Percentiles rank a stretch among this genome's conserved stretches.
phyloP scores from a whole-genome alignment of 2,888 invertebrate species.

The Acheta domesticus region DNA sequence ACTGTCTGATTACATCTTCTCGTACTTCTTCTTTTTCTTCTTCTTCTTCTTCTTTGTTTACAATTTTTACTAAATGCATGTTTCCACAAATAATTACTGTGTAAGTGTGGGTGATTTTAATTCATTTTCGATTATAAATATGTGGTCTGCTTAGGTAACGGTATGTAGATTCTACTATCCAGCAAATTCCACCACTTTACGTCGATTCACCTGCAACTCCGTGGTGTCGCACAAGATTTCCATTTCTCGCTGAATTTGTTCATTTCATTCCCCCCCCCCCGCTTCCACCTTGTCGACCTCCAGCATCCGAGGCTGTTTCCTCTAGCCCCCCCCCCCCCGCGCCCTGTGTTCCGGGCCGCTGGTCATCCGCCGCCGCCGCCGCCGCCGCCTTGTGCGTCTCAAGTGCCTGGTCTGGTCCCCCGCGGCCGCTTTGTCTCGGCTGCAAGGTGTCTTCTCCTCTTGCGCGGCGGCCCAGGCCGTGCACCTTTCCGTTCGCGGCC shows the following conservation, averaged over 20 bases:
- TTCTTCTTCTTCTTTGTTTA: no score
- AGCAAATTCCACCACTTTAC: no score
- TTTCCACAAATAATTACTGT: no score
- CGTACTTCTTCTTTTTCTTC: no score
- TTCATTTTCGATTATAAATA: no score
- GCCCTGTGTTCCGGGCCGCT: neutral
- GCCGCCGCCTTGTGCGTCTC: neutral
- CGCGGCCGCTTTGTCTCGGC: neutral
- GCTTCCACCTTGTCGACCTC: neutral
- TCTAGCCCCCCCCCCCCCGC: neutral
- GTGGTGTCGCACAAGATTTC: no score
- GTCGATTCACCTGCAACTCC: no score
- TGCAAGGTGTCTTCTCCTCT: conserved; percentile 18
- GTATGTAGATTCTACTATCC: no score
- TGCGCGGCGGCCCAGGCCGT: neutral
- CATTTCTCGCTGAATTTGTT: neutral
- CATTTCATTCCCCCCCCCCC: neutral
- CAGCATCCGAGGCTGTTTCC: neutral
- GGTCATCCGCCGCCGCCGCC: neutral
- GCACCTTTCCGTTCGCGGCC: neutral
- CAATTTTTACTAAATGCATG: no score
- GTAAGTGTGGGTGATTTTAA: no score
- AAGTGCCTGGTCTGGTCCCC: neutral
- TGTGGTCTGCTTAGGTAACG: no score
- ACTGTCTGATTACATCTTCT: no score